phyloP scores from a whole-genome alignment of 2,113 vertebrate species.

The Meleagris gallopavo region DNA sequence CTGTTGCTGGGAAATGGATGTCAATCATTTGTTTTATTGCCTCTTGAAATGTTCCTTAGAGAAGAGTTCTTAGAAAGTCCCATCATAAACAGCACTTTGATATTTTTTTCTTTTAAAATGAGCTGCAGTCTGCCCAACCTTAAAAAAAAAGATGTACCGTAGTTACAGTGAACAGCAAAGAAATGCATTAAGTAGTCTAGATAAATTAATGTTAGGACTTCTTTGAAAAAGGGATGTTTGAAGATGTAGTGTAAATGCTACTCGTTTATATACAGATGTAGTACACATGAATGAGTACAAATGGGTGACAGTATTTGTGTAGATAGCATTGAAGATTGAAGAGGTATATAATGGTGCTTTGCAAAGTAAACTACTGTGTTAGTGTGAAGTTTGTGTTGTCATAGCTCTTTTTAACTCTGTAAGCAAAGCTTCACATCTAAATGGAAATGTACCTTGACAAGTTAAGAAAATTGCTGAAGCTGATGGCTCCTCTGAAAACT shows the following conservation, averaged over 20 bases:
- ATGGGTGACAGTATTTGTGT: background rate
- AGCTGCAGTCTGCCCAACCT: background rate
- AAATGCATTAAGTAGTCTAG: background rate
- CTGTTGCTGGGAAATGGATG: background rate
- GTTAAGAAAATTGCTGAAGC: background rate
- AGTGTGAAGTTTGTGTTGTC: background rate
- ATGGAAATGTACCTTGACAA: background rate
- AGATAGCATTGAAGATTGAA: background rate
- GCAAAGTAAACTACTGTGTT: background rate
- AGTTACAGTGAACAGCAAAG: background rate
- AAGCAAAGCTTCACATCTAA: background rate
- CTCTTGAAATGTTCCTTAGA: slow-evolving; percentile 25
- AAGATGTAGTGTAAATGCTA: background rate
- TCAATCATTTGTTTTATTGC: slow-evolving; percentile 12
- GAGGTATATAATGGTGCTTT: background rate
- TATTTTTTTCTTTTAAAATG: background rate
- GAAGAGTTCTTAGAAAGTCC: background rate
- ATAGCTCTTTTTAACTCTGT: background rate
- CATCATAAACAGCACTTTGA: background rate
- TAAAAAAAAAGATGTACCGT: background rate
- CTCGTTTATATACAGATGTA: background rate
- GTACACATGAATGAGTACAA: background rate
- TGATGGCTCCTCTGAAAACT: background rate
- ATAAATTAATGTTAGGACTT: background rate
- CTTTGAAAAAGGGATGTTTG: background rate